Conservation (phyloP, 2,888 invertebrate genomes). For the Adineta ricciae region DNA sequence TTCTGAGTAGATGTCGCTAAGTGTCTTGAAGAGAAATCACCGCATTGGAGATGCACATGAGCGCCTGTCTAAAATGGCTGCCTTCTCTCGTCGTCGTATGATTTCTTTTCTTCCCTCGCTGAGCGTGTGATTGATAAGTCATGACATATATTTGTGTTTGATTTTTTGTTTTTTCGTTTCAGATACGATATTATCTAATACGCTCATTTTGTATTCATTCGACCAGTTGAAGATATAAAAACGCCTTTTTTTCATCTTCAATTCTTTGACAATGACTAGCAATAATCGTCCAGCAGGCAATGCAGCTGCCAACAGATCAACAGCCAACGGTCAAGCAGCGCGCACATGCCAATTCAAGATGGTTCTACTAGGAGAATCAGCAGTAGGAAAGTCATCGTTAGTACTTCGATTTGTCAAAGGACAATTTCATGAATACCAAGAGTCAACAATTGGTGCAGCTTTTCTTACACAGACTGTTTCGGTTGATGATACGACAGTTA, state of each 20-base stretch:
- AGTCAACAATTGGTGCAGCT: constrained; percentile 91
- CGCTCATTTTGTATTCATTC: background rate
- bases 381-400: constrained; percentile 96
- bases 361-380: constrained; percentile 93
- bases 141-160: background rate
- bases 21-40: background rate
- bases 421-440: constrained; percentile 99
- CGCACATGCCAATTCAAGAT: constrained; percentile 66
- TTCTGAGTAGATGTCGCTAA: background rate
- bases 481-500: constrained; percentile 94
- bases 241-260: background rate
- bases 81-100: background rate
- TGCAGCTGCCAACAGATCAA: background rate
- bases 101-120: background rate
- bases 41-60: background rate
- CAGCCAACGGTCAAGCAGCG: background rate
- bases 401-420: constrained; percentile 98
- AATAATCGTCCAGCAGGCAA: background rate
- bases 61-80: background rate
- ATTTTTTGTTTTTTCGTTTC: background rate
- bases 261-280: background rate
- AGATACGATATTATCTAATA: background rate
- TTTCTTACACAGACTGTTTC: constrained; percentile 99
- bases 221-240: background rate
- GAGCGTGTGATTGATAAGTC: background rate